Percentiles rank a stretch among this genome's conserved stretches.
phyloP scores from a whole-genome alignment of 2,113 vertebrate genomes.

The Hippotragus niger region DNA sequence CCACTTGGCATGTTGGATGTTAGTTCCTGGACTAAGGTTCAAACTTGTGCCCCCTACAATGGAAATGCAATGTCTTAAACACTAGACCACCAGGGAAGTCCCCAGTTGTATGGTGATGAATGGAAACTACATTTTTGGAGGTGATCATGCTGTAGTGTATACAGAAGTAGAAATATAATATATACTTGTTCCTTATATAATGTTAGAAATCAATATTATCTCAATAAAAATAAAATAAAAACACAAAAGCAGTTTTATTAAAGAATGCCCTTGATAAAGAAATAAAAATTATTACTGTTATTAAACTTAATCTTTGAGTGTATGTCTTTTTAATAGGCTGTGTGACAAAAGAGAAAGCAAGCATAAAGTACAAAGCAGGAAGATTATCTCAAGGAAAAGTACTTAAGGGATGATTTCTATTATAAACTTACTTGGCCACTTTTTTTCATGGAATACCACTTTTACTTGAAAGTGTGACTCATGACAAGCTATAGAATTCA shows the following conservation, averaged over 20 bases:
- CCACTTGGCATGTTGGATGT: neutral
- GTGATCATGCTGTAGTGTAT: neutral
- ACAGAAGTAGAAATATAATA: neutral
- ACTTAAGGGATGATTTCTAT: neutral
- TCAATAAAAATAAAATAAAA: neutral
- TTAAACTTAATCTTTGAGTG: neutral
- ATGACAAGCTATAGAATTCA: neutral
- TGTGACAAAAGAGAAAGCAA: neutral
- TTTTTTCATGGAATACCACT: neutral
- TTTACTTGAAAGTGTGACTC: neutral
- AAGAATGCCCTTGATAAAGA: neutral
- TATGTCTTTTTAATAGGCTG: neutral
- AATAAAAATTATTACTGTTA: neutral
- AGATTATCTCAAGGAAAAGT: neutral
- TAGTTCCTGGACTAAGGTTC: neutral
- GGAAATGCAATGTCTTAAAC: neutral
- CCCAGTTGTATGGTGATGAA: neutral
- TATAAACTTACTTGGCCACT: neutral
- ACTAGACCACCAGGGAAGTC: neutral
- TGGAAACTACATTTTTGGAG: neutral
- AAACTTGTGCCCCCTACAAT: neutral
- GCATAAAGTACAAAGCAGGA: neutral
- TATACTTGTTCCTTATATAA: neutral
- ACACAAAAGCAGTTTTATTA: neutral
- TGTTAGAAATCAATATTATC: neutral